These are phyloP conservation scores for Myotis planiceps DNA, from an alignment of 2,797 vertebrate genomes.

Conservation along the genomic window DNA sequence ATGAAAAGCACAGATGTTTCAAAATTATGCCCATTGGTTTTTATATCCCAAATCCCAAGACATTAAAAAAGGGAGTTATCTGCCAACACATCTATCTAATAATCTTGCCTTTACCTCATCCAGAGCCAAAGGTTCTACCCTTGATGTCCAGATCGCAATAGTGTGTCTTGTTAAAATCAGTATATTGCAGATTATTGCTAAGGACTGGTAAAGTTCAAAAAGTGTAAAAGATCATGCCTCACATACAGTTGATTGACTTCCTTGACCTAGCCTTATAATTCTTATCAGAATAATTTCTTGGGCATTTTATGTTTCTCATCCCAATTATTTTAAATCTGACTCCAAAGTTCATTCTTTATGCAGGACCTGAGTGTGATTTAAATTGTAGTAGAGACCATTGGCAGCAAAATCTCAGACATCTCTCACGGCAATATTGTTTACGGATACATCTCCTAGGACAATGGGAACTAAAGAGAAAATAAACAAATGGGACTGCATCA, in stretches of 20 bases:
- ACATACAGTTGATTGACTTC: conserved; percentile 42
- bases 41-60: conserved; percentile 59
- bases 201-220: neutral
- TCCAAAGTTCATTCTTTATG: neutral
- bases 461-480: too few species aligned
- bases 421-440: too few species aligned
- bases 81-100: conserved; percentile 60
- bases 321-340: conserved; percentile 1
- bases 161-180: conserved; percentile 50
- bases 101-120: conserved; percentile 4
- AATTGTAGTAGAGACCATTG: too few species aligned
- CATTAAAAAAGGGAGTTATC: conserved; percentile 41
- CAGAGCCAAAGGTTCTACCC: conserved; percentile 57
- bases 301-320: neutral
- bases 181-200: conserved; percentile 47
- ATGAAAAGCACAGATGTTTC: conserved; percentile 72
- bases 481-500: too few species aligned
- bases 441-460: too few species aligned
- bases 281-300: conserved; percentile 36
- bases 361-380: neutral
- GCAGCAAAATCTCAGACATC: too few species aligned
- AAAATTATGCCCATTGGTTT: conserved; percentile 64
- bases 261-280: neutral
- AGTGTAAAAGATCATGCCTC: neutral
- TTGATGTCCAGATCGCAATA: conserved; percentile 53